A percentile compares a stretch with the other conserved stretches of the same genome.
Evolutionary conservation across 2,888 invertebrate species (phyloP).

Genomic region (Therioaphis trifolii): DNA sequence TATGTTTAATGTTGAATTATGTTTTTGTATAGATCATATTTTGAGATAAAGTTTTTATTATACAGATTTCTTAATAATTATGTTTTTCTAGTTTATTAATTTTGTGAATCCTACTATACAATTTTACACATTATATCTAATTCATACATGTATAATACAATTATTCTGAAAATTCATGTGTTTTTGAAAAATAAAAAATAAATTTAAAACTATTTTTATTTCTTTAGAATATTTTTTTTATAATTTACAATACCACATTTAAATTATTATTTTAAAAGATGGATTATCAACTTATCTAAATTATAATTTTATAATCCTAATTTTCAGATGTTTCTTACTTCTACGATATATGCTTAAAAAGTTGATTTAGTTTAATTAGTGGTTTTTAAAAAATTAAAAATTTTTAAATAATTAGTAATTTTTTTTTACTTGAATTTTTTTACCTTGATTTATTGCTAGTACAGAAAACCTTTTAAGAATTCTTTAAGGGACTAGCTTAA

Average conservation of each 20-base stretch:
- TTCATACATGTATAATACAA: constrained; percentile 12
- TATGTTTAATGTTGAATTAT: constrained; percentile 56
- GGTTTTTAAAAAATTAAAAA: too few relatives aligned
- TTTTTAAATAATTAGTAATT: too few relatives aligned
- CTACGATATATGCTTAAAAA: too few relatives aligned
- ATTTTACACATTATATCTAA: constrained; percentile 15
- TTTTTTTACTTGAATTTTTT: too few relatives aligned
- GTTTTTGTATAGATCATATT: constrained; percentile 56
- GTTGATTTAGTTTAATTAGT: too few relatives aligned
- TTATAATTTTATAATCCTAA: too few relatives aligned
- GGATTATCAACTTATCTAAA: too few relatives aligned
- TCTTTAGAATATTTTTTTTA: too few relatives aligned
- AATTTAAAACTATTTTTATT: background rate
- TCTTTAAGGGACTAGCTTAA: too few relatives aligned
- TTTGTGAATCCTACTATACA: constrained; percentile 35
- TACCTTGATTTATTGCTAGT: too few relatives aligned
- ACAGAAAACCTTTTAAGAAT: too few relatives aligned
- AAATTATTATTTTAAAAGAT: background rate
- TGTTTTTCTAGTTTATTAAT: constrained; percentile 47
- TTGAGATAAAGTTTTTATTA: constrained; percentile 36
- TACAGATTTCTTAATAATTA: background rate
- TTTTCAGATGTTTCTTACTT: too few relatives aligned
- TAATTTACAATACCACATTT: background rate
- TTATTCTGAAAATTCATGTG: constrained; percentile 4
- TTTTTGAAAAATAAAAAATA: background rate